phyloP scores from a whole-genome alignment of 2,113 vertebrate genomes.

The Centropus bengalensis region DNA sequence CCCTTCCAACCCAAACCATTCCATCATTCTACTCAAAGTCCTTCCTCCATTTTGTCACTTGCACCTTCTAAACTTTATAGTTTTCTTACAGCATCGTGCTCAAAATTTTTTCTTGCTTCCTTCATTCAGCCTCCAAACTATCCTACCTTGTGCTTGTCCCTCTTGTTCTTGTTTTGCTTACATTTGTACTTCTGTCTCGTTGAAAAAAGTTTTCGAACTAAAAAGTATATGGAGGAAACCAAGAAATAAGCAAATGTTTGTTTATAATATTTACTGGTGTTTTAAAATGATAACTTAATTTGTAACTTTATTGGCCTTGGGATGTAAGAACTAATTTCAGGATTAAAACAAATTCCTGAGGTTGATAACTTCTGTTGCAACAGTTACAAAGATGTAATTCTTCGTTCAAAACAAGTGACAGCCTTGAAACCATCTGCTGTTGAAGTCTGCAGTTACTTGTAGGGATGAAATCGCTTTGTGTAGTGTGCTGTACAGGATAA shows the following conservation, averaged over 20 bases:
- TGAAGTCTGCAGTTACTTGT: not conserved
- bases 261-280: not conserved
- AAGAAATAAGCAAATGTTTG: not conserved
- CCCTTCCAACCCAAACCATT: too few species aligned
- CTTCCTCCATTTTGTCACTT: not conserved
- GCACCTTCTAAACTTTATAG: not conserved
- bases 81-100: accelerated
- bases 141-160: not conserved
- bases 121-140: not conserved
- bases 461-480: not conserved
- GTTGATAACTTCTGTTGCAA: not conserved
- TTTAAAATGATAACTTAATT: not conserved
- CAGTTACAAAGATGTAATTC: not conserved
- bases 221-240: not conserved
- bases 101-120: not conserved
- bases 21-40: not conserved
- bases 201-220: not conserved
- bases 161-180: not conserved
- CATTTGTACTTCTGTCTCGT: not conserved
- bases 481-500: not conserved
- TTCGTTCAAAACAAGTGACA: not conserved
- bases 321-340: not conserved
- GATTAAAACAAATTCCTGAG: not conserved
- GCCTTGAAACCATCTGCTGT: not conserved
- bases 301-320: not conserved